phyloP scores from a whole-genome alignment of 2,113 vertebrate species.

The Deroptyus accipitrinus region DNA sequence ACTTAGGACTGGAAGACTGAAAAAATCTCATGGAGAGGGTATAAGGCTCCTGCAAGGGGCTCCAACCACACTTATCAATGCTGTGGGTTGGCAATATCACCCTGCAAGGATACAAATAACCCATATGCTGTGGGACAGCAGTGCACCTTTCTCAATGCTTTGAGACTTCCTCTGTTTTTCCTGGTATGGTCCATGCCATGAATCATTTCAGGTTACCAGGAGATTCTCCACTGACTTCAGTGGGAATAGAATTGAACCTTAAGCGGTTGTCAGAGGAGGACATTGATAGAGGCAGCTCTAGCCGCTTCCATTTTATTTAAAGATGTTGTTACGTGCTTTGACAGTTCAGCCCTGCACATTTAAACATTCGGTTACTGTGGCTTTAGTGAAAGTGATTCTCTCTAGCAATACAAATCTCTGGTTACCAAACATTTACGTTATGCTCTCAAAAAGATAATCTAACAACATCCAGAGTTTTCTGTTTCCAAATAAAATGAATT shows the following conservation, averaged over 20 bases:
- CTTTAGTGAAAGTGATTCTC: constrained; percentile 65
- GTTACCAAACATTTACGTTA: constrained; percentile 70
- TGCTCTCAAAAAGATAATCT: constrained; percentile 67
- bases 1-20: neutral
- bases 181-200: fast-evolving
- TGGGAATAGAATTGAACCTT: neutral
- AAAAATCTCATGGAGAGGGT: neutral
- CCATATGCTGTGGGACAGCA: neutral
- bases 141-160: neutral
- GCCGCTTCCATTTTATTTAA: constrained; percentile 47
- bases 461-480: constrained; percentile 67
- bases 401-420: constrained; percentile 64
- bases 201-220: neutral
- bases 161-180: neutral
- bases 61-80: neutral
- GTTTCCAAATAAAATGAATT: constrained; percentile 66
- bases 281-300: neutral
- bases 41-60: neutral
- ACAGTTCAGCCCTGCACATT: constrained; percentile 41
- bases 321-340: constrained; percentile 63
- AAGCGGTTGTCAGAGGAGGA: neutral
- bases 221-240: neutral
- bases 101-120: neutral
- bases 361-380: constrained; percentile 51
- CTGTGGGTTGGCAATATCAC: neutral